These are phyloP conservation scores for Trematomus loennbergii DNA, from an alignment of 2,113 vertebrate genomes.

Conservation along the genomic window DNA sequence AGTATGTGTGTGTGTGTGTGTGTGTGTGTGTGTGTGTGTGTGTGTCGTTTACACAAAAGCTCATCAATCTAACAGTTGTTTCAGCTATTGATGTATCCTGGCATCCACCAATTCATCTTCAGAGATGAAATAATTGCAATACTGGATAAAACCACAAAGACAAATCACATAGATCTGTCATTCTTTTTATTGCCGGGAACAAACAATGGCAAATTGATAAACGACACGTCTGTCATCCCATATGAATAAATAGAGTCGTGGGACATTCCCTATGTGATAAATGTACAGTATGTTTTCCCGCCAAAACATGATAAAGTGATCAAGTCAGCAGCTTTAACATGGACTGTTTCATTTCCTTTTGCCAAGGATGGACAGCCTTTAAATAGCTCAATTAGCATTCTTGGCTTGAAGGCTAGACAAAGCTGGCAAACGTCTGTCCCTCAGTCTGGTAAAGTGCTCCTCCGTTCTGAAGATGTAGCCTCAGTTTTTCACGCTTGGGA, in stretches of 20 bases:
- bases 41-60: background rate
- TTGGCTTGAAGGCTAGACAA: slow-evolving; percentile 70
- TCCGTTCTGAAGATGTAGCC: slow-evolving; percentile 39
- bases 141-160: background rate
- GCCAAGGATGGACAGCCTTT: slow-evolving; percentile 58
- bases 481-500: slow-evolving; percentile 31
- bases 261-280: slow-evolving; percentile 1
- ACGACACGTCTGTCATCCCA: background rate
- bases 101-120: background rate
- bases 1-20: background rate
- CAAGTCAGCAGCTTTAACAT: slow-evolving; percentile 52
- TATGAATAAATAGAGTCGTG: background rate
- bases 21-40: background rate
- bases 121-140: background rate
- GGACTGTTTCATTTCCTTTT: slow-evolving; percentile 37
- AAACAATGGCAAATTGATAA: background rate
- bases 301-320: slow-evolving; percentile 34
- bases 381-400: slow-evolving; percentile 81
- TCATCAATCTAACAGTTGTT: slow-evolving; percentile 28
- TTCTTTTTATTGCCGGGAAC: background rate
- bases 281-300: slow-evolving; percentile 10
- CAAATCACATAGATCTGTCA: background rate
- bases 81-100: slow-evolving; percentile 24
- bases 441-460: slow-evolving; percentile 60
- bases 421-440: slow-evolving; percentile 69